These are phyloP conservation scores for Aplocera efformata DNA, from an alignment of 2,888 invertebrate species.

Conservation along the genomic window DNA sequence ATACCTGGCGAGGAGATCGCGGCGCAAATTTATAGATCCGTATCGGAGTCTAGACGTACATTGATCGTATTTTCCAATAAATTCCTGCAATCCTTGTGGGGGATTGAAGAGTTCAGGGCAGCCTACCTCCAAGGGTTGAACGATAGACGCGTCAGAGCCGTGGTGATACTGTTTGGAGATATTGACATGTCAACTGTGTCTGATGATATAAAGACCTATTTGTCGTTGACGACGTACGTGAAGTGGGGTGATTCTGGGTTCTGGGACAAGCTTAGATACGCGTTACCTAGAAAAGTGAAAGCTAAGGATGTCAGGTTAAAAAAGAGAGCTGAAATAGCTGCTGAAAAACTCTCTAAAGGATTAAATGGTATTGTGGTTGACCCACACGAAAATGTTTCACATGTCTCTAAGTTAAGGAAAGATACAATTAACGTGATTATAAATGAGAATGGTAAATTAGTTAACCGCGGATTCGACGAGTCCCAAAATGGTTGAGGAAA, in stretches of 20 bases:
- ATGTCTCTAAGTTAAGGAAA: too few species aligned
- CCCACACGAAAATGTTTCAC: too few species aligned
- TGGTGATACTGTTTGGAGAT: conserved; percentile 84
- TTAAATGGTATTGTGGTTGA: too few species aligned
- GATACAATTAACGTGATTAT: too few species aligned
- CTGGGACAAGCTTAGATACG: conserved; percentile 87
- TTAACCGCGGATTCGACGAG: too few species aligned
- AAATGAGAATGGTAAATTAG: too few species aligned
- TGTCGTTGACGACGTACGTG: conserved; percentile 88
- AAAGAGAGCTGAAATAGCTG: not conserved
- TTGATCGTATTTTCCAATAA: conserved; percentile 34
- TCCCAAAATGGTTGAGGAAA: too few species aligned
- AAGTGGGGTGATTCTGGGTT: conserved; percentile 91
- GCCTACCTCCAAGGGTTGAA: conserved; percentile 58
- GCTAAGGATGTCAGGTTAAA: not conserved
- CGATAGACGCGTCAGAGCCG: conserved; percentile 82
- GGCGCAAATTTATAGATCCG: conserved; percentile 85
- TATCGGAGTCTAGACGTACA: conserved; percentile 79
- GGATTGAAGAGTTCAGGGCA: conserved; percentile 82
- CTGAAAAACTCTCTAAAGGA: not conserved
- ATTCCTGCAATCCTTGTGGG: conserved; percentile 61
- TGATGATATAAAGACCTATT: conserved; percentile 80
- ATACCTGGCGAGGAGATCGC: conserved; percentile 86
- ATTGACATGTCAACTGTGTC: conserved; percentile 61
- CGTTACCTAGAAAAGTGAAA: conserved; percentile 71